Percentiles rank a stretch among this genome's conserved stretches.
phyloP scores from a whole-genome alignment of 1,140 invertebrate species.

The Eueides isabella region DNA sequence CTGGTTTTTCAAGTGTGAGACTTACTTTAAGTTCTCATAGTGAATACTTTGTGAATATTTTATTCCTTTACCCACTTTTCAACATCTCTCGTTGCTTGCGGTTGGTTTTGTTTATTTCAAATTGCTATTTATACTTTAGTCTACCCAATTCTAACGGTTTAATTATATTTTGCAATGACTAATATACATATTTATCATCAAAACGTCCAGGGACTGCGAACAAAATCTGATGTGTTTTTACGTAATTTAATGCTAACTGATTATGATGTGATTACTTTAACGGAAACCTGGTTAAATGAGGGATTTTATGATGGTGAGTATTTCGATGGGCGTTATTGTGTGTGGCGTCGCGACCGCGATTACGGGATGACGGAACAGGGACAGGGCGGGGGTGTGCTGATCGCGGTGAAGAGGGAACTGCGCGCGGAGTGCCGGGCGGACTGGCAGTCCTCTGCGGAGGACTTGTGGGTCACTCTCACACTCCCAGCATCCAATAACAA shows the following conservation, averaged over 20 bases:
- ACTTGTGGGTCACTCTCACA: no score
- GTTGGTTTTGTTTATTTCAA: neutral
- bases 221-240: slow-evolving; percentile 12
- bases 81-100: neutral
- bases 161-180: neutral
- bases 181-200: slow-evolving; percentile 21
- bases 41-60: no score
- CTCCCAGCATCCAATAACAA: no score
- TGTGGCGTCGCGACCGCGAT: slow-evolving; percentile 2
- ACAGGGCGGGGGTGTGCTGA: neutral
- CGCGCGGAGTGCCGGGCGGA: no score
- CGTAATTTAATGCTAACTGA: slow-evolving; percentile 6
- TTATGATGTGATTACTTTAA: slow-evolving; percentile 24
- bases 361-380: neutral
- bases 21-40: no score
- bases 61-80: neutral
- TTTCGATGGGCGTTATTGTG: neutral
- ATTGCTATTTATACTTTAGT: neutral
- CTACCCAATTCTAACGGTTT: neutral
- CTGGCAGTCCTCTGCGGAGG: no score
- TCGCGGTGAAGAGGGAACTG: no score
- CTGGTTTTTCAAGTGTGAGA: no score
- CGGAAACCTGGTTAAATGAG: slow-evolving; percentile 18
- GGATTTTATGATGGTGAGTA: neutral
- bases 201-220: slow-evolving; percentile 26